Conservation (phyloP, 2,888 invertebrate species). For the Cephus pulcher region DNA sequence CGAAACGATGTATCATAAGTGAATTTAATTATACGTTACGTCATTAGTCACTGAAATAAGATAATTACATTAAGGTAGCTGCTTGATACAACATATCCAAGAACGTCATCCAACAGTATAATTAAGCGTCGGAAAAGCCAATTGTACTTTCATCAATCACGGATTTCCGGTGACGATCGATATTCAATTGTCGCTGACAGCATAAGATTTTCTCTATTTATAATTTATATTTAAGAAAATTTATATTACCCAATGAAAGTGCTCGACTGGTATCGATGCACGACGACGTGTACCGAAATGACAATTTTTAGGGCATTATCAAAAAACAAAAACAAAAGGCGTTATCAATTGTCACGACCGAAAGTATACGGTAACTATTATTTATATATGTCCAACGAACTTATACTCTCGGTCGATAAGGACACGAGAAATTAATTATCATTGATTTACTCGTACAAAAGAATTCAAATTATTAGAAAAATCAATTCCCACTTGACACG, state of each 20-base stretch:
- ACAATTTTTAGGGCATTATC: not conserved
- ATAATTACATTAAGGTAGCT: not conserved
- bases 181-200: not conserved
- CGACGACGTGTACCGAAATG: not conserved
- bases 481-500: not conserved
- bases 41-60: not conserved
- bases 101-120: not conserved
- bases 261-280: not conserved
- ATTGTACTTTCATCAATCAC: not conserved
- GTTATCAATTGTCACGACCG: not conserved
- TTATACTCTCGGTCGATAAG: not conserved
- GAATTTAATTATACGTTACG: not conserved
- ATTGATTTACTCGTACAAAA: not conserved
- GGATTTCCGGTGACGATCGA: not conserved
- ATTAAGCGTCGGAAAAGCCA: not conserved
- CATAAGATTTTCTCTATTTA: not conserved
- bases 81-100: not conserved
- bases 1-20: not conserved
- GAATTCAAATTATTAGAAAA: not conserved
- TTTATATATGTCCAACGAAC: not conserved
- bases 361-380: not conserved
- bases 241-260: not conserved
- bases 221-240: not conserved
- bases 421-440: not conserved
- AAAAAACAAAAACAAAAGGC: not conserved